phyloP scores from a whole-genome alignment of 2,113 vertebrate species.

The Gallinago jamesoni region DNA sequence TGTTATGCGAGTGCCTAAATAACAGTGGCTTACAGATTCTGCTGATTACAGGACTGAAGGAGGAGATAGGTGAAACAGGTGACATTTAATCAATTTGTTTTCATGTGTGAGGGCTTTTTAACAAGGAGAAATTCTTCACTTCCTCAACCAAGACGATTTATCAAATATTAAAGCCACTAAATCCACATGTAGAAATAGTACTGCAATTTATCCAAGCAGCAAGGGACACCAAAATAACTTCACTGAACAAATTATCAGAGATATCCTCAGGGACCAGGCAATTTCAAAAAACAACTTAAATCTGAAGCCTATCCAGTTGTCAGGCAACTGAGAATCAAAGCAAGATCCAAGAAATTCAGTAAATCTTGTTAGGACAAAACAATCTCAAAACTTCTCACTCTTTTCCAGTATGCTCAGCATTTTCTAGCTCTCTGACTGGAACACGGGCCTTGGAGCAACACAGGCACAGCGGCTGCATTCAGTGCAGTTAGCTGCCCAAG shows the following conservation, averaged over 20 bases:
- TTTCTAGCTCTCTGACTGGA: neutral
- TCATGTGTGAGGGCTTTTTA: neutral
- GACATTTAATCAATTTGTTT: neutral
- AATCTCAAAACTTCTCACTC: neutral
- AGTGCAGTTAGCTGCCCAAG: neutral
- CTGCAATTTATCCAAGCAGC: neutral
- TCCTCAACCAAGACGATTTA: neutral
- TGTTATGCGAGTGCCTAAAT: neutral
- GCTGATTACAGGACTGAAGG: neutral
- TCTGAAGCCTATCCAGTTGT: neutral
- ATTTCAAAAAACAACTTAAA: neutral
- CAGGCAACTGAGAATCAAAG: neutral
- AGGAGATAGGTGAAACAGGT: neutral
- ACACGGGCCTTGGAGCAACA: neutral
- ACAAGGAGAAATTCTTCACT: neutral
- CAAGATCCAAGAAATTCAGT: neutral
- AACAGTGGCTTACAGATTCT: neutral
- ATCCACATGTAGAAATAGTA: neutral
- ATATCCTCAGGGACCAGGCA: neutral
- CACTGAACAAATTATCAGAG: neutral
- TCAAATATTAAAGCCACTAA: neutral
- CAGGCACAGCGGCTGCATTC: rapidly evolving
- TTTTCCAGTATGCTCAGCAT: neutral
- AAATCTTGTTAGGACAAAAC: neutral
- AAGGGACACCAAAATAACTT: neutral